Base-by-base conservation (phyloP, 2,797 vertebrate species). In the Enoplosus armatus region DNA sequence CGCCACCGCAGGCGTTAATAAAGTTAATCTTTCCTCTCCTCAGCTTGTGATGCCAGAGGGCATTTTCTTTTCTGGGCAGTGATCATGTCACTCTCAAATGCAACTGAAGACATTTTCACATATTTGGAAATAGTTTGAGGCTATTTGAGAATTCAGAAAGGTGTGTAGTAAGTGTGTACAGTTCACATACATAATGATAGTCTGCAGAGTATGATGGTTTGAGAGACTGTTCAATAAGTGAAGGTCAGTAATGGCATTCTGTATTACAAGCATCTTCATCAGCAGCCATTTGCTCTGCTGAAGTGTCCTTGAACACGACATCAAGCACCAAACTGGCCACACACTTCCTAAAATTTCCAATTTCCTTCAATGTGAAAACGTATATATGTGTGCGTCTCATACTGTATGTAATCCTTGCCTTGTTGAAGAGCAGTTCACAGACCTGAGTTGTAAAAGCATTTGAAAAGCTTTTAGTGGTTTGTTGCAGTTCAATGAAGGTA, bases 1-100 rank as follows among this genome's bases (percentile, higher is more conserved):
- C 24, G 15, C 26, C 48, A 24, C 79, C 53, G 69, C 59, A 3
- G 75, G 67, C 33, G 6, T 70, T 75, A 55, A 65, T 78, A 55
- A 76, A 69, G 59, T 48, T 41, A 29, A 68, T 70, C 45, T 48
- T 14, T 56, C 22, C n/a, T 55, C 22, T 35, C 15, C 9, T 75
- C 35, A 0, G 35, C 22, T 15, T 37, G 31, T n/a, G 76, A 51
- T 14, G 65, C 71, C 71, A 3, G 3, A 62, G 72, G 66, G 37
- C 33, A 12, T 41, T 59, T 66, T 50, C 29, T 51, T 16, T 43
- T 51, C 73, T 39, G 48, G 7, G 27, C 29, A 82, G 31, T 53
- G 4, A 71, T 58, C 1, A 0, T 10, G 12, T 58, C 43, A 11
- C 31, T 55, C n/a, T 63, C 8, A 62, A 33, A 47, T 31, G 22